Evolutionary conservation across 2,113 vertebrate genomes (phyloP).

Genomic region (Himantopus leucocephalus): DNA sequence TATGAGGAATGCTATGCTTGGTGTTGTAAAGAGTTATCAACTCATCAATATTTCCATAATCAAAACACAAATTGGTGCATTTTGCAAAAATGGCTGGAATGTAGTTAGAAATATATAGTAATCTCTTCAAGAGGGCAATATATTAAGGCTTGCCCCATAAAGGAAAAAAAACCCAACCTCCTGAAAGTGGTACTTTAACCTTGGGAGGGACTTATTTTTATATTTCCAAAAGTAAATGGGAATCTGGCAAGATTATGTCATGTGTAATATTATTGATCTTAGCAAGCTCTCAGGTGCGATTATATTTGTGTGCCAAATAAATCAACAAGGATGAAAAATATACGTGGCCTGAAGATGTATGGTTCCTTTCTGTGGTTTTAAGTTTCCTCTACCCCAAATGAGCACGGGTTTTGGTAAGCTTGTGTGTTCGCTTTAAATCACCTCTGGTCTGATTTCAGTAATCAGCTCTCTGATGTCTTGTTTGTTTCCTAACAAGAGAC

Average conservation of each 20-base stretch:
- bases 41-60: background rate
- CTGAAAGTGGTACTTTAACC: background rate
- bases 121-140: background rate
- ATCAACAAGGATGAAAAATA: background rate
- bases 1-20: background rate
- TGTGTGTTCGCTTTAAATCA: background rate
- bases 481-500: background rate
- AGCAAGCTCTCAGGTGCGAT: background rate
- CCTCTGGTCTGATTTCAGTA: background rate
- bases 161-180: accelerated
- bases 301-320: background rate
- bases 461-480: background rate
- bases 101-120: background rate
- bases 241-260: background rate
- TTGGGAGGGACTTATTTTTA: background rate
- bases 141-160: background rate
- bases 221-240: background rate
- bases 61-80: background rate
- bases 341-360: background rate
- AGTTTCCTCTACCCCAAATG: background rate
- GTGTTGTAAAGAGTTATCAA: background rate
- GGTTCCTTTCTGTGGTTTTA: background rate
- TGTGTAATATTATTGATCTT: background rate
- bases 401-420: background rate
- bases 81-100: background rate